These are phyloP conservation scores for Pseudomugil gertrudae DNA, from an alignment of 2,797 vertebrate genomes.

Conservation along the genomic window DNA sequence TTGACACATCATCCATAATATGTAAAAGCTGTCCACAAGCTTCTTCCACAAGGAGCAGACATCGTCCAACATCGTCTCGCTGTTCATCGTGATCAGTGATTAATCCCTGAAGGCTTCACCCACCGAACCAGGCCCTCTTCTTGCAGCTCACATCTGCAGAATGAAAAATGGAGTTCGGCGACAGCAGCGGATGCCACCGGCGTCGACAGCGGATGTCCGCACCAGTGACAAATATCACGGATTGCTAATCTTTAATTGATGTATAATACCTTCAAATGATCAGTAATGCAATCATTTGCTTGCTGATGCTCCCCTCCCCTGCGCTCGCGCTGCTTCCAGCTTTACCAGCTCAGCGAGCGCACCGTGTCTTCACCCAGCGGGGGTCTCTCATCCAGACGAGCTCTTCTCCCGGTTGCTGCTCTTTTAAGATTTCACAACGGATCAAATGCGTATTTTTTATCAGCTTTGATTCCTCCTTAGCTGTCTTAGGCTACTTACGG, in stretches of 20 bases:
- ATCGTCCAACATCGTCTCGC: constrained; percentile 20
- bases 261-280: constrained; percentile 60
- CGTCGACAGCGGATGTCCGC: constrained; percentile 32
- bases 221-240: constrained; percentile 18
- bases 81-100: constrained; percentile 48
- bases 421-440: constrained; percentile 58
- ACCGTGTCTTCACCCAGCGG: constrained; percentile 74
- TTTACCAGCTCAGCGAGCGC: constrained; percentile 68
- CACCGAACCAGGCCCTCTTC: constrained; percentile 42
- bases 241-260: constrained; percentile 35
- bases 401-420: constrained; percentile 47
- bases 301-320: constrained; percentile 47
- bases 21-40: constrained; percentile 15
- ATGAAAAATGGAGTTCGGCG: constrained; percentile 18
- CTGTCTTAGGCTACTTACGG: constrained; percentile 61
- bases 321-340: constrained; percentile 61
- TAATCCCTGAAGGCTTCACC: constrained; percentile 43
- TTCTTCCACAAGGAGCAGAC: constrained; percentile 19
- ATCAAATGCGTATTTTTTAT: constrained; percentile 66
- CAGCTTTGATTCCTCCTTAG: constrained; percentile 51
- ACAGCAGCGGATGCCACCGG: constrained; percentile 31
- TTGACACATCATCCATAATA: constrained; percentile 19
- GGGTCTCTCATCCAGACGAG: constrained; percentile 73
- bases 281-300: constrained; percentile 47
- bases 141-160: constrained; percentile 61